phyloP scores from a whole-genome alignment of 2,888 invertebrate genomes.

The Nephrocerus scutellatus region DNA sequence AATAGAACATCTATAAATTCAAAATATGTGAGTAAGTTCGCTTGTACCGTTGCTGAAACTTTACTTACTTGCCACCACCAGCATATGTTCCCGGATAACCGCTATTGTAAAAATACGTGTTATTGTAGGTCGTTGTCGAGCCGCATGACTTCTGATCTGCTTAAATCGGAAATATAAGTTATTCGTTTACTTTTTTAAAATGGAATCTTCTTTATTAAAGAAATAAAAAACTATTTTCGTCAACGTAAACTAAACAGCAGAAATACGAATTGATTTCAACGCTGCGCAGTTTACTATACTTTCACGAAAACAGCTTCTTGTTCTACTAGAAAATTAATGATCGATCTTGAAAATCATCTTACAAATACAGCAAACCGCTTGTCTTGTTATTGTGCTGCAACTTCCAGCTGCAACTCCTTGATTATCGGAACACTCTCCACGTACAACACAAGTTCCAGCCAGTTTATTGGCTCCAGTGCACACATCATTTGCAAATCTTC shows the following conservation, averaged over 20 bases:
- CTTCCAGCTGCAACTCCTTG: conserved; percentile 65
- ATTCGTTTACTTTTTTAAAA: too few relatives aligned
- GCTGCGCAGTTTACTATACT: too few relatives aligned
- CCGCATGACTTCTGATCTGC: conserved; percentile 70
- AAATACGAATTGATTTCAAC: too few relatives aligned
- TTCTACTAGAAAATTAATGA: too few relatives aligned
- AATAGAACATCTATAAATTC: conserved; percentile 56
- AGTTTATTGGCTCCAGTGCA: conserved; percentile 61
- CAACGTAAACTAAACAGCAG: too few relatives aligned
- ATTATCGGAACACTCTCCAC: conserved; percentile 63
- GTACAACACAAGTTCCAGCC: conserved; percentile 70
- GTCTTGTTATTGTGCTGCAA: conserved; percentile 59
- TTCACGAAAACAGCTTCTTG: too few relatives aligned
- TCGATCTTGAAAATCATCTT: conserved; percentile 42
- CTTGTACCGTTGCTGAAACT: background rate
- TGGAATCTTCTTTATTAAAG: too few relatives aligned
- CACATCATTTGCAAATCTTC: conserved; percentile 67
- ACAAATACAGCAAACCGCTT: conserved; percentile 81
- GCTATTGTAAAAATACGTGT: conserved; percentile 76
- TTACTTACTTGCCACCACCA: conserved; percentile 51
- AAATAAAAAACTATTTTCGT: too few relatives aligned
- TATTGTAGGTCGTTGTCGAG: conserved; percentile 62
- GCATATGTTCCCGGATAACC: conserved; percentile 65
- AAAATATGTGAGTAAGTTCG: background rate
- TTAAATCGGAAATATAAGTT: too few relatives aligned